Base-by-base conservation (phyloP, 2,888 invertebrate genomes). In the Agrotis exclamationis region DNA sequence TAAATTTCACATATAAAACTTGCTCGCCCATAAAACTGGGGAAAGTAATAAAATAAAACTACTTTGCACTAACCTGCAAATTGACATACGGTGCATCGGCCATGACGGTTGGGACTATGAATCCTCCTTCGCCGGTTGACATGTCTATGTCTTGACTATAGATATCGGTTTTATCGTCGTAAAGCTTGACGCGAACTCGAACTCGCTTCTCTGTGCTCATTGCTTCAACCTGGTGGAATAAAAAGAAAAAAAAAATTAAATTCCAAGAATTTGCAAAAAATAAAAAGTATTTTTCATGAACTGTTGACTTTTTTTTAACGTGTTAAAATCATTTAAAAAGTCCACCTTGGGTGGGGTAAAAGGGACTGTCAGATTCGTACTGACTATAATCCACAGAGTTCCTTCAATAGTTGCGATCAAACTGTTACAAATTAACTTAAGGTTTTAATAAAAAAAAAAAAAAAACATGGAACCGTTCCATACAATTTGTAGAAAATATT, bases 141-240 rank as follows among this genome's bases (percentile, higher is more conserved):
- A 97, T 97, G 90, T 97, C 97, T 63, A 97, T 97, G 80, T 97
- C 97, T 89, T 97, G 97, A 79, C 97, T 97, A 91, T 97, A 97
- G 89, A 97, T 97, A 78, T 97, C 97, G 0, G 97, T 97, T 14
- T 96, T 96, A 88, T 97, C 97, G 82, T 97, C 97, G 85, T 97
- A 97, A 1, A 97, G 96, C 92, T 97, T 97, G 20, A 97, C 97
- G 0, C 97, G 96, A 7, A 97, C 97, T 51, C 97, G 95, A 1
- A 97, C 97, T 1, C 96, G 96, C 87, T 97, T 97, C 87, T 97
- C 97, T 0, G 97, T 97, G 87, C 97, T 97, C 95, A 97, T 97
- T 24, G 97, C 97, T 94, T 97, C 97, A 45, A 97, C 97, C 97
- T 97, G 90, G 13, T 20, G 20, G 48, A 16, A 39, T 7, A 56